Evolutionary conservation across 30 jellyfish, hydroid and myxozoan genomes (phyloP).

Genomic region (Aurelia aurita): DNA sequence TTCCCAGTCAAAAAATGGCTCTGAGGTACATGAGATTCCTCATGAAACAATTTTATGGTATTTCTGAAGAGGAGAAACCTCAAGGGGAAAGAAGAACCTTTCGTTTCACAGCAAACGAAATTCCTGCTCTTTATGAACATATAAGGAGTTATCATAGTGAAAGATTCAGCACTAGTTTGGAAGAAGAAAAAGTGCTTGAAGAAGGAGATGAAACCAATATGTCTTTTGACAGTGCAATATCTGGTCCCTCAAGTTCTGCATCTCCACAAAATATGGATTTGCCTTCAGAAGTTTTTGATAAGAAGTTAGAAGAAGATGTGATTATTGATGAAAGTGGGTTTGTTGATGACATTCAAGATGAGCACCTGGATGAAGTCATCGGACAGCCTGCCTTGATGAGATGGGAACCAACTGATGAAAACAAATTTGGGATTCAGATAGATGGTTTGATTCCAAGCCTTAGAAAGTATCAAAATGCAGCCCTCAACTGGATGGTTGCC

Average conservation of each 20-base stretch:
- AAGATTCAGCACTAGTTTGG: background rate
- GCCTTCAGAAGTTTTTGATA: too few relatives aligned
- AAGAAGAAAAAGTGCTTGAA: background rate
- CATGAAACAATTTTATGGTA: slow-evolving; percentile 23
- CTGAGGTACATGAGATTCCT: background rate
- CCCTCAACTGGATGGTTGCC: slow-evolving; percentile 78
- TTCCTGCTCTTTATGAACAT: slow-evolving; percentile 47
- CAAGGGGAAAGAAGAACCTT: background rate
- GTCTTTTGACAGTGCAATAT: background rate
- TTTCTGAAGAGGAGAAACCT: background rate
- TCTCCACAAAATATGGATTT: background rate
- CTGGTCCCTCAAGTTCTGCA: background rate
- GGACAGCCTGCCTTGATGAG: background rate
- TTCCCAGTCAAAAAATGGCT: background rate
- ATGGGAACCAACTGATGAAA: background rate
- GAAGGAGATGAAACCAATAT: background rate
- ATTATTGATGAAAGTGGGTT: background rate
- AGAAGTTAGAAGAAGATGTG: background rate
- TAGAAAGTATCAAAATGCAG: slow-evolving; percentile 68
- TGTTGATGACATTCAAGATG: background rate
- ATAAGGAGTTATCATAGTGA: slow-evolving; percentile 29
- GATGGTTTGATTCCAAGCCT: slow-evolving; percentile 39
- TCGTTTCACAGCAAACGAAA: slow-evolving; percentile 50
- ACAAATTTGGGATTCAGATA: background rate
- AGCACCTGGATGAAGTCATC: background rate